Percentiles rank a stretch among this genome's conserved stretches.
phyloP scores from a whole-genome alignment of 2,797 vertebrate genomes.

The Microctenopoma lineatum region DNA sequence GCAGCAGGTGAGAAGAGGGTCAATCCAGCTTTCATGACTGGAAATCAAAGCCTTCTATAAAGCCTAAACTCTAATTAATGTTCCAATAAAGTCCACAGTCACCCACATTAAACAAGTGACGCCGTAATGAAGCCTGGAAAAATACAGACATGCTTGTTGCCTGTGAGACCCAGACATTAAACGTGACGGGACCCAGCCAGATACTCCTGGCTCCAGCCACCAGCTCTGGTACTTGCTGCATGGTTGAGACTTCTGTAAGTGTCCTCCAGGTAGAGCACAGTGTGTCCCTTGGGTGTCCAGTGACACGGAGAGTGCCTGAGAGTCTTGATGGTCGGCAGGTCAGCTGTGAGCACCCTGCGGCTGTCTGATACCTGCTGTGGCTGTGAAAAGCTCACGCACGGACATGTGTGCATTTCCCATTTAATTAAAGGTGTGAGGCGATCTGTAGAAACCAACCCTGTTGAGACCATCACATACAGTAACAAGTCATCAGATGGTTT shows the following conservation, averaged over 20 bases:
- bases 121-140: background rate
- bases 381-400: constrained; percentile 26
- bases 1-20: background rate
- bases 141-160: too few species aligned
- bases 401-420: constrained; percentile 4
- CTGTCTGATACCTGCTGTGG: constrained; percentile 38
- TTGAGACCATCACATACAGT: constrained; percentile 3
- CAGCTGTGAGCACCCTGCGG: constrained; percentile 45
- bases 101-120: background rate
- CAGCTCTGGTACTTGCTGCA: background rate
- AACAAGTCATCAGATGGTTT: constrained; percentile 11
- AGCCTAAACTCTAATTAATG: too few species aligned
- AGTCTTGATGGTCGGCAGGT: constrained; percentile 46
- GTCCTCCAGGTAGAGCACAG: constrained; percentile 2
- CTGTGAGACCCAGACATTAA: too few species aligned
- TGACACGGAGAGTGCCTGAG: constrained; percentile 38
- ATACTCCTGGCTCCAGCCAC: background rate
- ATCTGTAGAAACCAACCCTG: constrained; percentile 6
- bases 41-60: too few species aligned
- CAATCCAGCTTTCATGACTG: too few species aligned
- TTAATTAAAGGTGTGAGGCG: background rate
- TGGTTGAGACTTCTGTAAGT: constrained; percentile 18
- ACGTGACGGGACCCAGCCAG: too few species aligned
- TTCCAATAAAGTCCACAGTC: too few species aligned
- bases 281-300: constrained; percentile 1